Conservation (phyloP, 2,113 vertebrate species). For the Microcebus ravelobensis region DNA sequence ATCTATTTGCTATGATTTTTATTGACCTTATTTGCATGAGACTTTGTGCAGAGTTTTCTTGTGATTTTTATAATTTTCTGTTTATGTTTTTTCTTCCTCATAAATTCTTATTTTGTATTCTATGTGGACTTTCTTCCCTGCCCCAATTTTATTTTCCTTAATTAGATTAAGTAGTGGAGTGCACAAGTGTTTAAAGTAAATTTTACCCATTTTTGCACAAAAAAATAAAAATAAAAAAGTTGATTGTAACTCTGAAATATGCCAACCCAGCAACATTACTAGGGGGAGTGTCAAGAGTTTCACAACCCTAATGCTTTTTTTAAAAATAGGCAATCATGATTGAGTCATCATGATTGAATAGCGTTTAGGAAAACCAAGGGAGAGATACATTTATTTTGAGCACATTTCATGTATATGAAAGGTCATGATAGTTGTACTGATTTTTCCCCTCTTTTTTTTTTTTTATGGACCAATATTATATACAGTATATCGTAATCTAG, state of each 20-base stretch:
- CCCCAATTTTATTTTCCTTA: not conserved
- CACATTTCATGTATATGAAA: not conserved
- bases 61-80: conserved; percentile 17
- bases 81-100: not conserved
- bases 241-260: not conserved
- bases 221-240: not conserved
- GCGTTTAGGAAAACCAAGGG: not conserved
- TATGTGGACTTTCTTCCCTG: not conserved
- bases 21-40: not conserved
- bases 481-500: not conserved
- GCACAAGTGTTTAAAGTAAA: not conserved
- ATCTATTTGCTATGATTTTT: not conserved
- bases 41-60: conserved; percentile 39
- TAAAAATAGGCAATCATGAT: not conserved
- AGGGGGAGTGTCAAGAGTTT: not conserved
- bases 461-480: not conserved
- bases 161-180: not conserved
- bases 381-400: not conserved
- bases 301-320: not conserved
- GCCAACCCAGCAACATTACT: not conserved
- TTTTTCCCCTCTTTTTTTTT: not conserved
- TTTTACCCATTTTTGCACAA: not conserved
- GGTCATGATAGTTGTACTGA: not conserved
- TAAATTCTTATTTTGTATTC: not conserved
- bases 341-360: not conserved